phyloP scores from a whole-genome alignment of 2,797 vertebrate species.

The Okamejei kenojei region DNA sequence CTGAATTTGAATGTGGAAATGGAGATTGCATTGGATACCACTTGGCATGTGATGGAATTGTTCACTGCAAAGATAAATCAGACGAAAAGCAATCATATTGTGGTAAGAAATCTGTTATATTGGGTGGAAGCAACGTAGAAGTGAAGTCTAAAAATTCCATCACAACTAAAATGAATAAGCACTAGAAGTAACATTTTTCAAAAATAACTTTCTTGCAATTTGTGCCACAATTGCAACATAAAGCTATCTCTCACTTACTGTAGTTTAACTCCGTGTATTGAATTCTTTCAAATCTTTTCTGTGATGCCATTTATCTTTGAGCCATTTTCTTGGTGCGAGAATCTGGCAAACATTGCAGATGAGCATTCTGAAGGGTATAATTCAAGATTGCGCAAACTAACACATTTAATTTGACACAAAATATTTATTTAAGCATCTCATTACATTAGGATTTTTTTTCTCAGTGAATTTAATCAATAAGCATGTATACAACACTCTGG shows the following conservation, averaged over 20 bases:
- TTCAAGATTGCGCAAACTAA: neutral
- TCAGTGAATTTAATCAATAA: neutral
- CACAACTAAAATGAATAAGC: neutral
- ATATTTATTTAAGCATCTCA: too few relatives aligned
- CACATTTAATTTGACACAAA: neutral
- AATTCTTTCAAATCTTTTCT: constrained; percentile 16
- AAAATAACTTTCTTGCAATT: neutral
- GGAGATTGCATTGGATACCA: constrained; percentile 71
- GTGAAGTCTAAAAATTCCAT: constrained; percentile 11
- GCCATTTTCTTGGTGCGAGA: neutral
- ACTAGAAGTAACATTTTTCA: neutral
- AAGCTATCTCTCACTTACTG: neutral
- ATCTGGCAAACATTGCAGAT: neutral
- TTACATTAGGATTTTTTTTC: too few relatives aligned
- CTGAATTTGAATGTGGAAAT: constrained; percentile 83
- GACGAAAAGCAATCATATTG: constrained; percentile 96
- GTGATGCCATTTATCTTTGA: neutral
- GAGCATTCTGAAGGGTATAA: neutral
- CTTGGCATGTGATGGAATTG: constrained; percentile 81
- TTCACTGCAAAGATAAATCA: constrained; percentile 95
- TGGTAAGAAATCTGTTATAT: constrained; percentile 62
- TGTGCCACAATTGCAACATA: neutral
- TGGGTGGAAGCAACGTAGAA: neutral
- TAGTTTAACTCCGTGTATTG: neutral
- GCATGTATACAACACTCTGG: neutral